phyloP scores from a whole-genome alignment of 2,888 invertebrate species.

The Apocheima hispidaria region DNA sequence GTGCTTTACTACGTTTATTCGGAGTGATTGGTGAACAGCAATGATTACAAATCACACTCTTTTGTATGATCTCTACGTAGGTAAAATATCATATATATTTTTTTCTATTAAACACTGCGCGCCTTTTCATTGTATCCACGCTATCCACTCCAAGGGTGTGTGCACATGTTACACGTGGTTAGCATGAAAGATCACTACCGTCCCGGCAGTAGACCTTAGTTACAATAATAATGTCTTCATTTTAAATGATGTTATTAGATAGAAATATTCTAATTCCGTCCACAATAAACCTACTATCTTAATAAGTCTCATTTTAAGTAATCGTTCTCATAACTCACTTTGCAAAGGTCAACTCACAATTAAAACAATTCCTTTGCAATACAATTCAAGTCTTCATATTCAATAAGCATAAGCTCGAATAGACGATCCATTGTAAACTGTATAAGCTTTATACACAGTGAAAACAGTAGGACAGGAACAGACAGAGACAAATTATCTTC shows the following conservation, averaged over 20 bases:
- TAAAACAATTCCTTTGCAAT: conserved; percentile 34
- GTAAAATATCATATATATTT: too few relatives aligned
- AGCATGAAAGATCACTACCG: too few relatives aligned
- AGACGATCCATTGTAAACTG: conserved; percentile 33
- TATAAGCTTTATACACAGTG: conserved; percentile 23
- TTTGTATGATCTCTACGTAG: too few relatives aligned
- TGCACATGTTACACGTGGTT: too few relatives aligned
- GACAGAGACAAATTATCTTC: not conserved
- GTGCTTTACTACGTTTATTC: too few relatives aligned
- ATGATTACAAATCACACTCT: too few relatives aligned
- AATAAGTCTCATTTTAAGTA: conserved; percentile 23
- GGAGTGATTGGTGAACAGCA: too few relatives aligned
- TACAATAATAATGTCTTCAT: not conserved
- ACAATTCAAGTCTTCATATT: conserved; percentile 36
- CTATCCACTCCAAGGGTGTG: too few relatives aligned
- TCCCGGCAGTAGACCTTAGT: too few relatives aligned
- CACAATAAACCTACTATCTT: not conserved
- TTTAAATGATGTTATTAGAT: not conserved
- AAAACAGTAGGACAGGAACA: conserved; percentile 3
- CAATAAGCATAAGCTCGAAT: conserved; percentile 36
- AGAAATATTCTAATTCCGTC: not conserved
- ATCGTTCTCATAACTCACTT: conserved; percentile 27
- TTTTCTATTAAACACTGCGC: too few relatives aligned
- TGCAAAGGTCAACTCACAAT: conserved; percentile 29
- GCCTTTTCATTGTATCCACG: too few relatives aligned